Conservation (phyloP, 2,888 invertebrate genomes). For the Dilophus febrilis region DNA sequence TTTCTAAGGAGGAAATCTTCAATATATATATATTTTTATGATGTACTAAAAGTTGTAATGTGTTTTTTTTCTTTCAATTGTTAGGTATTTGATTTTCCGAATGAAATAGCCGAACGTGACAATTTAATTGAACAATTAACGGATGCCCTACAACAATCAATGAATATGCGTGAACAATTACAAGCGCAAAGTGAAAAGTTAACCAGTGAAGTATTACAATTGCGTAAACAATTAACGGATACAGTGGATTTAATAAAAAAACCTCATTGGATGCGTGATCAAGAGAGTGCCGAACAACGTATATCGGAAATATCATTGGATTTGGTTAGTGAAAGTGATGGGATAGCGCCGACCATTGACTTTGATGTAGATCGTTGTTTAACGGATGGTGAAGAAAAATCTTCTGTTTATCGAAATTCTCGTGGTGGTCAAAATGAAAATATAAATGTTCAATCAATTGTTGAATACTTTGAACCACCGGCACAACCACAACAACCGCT, state of each 20-base stretch:
- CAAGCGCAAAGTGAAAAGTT: constrained; percentile 43
- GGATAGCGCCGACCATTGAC: constrained; percentile 25
- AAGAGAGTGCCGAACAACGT: constrained; percentile 22
- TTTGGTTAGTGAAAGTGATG: constrained; percentile 28
- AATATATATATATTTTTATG: no score
- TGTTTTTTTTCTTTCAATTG: no score
- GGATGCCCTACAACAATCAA: constrained; percentile 48
- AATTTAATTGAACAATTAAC: constrained; percentile 53
- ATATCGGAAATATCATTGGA: constrained; percentile 30
- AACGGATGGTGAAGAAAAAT: constrained; percentile 19
- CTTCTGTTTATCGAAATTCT: constrained; percentile 23
- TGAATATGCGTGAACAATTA: constrained; percentile 41
- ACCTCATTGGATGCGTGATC: constrained; percentile 18
- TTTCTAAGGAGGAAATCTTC: not conserved
- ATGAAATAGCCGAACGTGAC: constrained; percentile 49
- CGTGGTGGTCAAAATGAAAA: constrained; percentile 10
- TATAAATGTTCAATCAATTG: no score
- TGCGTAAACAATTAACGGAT: constrained; percentile 33
- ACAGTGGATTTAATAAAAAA: constrained; percentile 28
- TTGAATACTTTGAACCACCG: constrained; percentile 2
- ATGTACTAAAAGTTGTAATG: no score
- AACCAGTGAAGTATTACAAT: constrained; percentile 36
- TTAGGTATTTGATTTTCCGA: constrained; percentile 57
- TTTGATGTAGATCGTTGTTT: constrained; percentile 18
- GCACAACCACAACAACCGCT: constrained; percentile 17